phyloP scores from a whole-genome alignment of 2,113 vertebrate species.

The Serilophus lunatus region DNA sequence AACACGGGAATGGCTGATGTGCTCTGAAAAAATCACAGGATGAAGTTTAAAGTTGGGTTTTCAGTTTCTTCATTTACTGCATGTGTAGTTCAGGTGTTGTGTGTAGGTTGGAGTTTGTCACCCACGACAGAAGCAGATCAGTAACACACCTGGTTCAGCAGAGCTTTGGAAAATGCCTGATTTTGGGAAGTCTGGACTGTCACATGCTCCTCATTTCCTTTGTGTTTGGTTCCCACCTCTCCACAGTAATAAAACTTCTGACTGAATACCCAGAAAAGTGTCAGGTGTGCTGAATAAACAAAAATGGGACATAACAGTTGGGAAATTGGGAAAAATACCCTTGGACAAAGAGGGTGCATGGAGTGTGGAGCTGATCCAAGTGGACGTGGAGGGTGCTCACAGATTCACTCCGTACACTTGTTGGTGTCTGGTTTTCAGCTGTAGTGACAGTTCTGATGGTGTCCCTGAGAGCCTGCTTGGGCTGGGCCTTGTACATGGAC shows the following conservation, averaged over 20 bases:
- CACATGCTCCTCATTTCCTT: fast-evolving
- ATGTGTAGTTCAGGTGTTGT: neutral
- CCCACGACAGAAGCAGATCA: neutral
- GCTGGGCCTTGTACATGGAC: neutral
- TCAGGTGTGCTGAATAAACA: neutral
- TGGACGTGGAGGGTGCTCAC: fast-evolving
- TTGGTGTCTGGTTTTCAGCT: neutral
- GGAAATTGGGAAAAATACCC: neutral
- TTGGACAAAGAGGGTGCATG: neutral
- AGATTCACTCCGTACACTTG: neutral
- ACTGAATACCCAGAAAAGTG: neutral
- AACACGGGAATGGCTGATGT: neutral
- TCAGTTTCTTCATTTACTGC: neutral
- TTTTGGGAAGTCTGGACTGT: neutral
- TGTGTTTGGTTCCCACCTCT: fast-evolving
- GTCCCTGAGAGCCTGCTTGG: neutral
- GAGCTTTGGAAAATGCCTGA: neutral
- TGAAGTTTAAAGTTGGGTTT: neutral
- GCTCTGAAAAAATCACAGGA: neutral
- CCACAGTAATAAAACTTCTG: neutral
- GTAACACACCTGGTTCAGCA: neutral
- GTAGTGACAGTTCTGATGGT: too few relatives aligned
- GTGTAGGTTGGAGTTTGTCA: neutral
- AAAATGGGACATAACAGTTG: neutral
- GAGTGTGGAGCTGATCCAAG: neutral